Conservation (phyloP, 30 jellyfish, hydroid and myxozoan genomes). For the Turritopsis dohrnii region DNA sequence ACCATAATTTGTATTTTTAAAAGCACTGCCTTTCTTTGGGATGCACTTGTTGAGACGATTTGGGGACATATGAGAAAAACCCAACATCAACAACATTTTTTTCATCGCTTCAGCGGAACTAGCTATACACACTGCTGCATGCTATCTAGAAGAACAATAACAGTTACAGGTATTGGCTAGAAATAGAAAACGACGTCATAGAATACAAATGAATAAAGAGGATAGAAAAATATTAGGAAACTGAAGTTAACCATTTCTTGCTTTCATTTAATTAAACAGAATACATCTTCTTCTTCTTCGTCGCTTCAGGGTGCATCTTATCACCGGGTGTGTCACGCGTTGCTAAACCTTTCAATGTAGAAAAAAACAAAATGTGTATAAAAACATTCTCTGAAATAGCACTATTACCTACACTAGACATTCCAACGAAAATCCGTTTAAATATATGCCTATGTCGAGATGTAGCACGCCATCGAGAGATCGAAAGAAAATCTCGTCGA, state of each 20-base stretch:
- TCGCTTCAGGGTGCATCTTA: too few relatives aligned
- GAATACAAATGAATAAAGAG: neutral
- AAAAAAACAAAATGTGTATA: neutral
- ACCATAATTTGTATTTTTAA: too few relatives aligned
- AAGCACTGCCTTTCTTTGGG: too few relatives aligned
- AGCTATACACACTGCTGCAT: too few relatives aligned
- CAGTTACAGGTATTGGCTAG: neutral
- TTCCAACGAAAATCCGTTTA: neutral
- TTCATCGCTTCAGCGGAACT: too few relatives aligned
- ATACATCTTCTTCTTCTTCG: too few relatives aligned
- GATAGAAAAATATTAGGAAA: neutral
- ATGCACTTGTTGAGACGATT: too few relatives aligned
- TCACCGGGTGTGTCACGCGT: too few relatives aligned
- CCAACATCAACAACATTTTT: too few relatives aligned
- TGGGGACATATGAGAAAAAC: too few relatives aligned
- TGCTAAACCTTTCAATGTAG: too few relatives aligned
- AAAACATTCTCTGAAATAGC: neutral
- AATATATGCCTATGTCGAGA: neutral
- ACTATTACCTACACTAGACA: neutral
- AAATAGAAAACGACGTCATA: neutral
- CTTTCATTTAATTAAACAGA: too few relatives aligned
- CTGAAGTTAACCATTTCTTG: neutral
- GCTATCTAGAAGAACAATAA: neutral
- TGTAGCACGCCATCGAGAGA: neutral
- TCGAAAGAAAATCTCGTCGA: neutral